phyloP scores from a whole-genome alignment of 1,140 invertebrate species.

The Sweltsa coloradensis region DNA sequence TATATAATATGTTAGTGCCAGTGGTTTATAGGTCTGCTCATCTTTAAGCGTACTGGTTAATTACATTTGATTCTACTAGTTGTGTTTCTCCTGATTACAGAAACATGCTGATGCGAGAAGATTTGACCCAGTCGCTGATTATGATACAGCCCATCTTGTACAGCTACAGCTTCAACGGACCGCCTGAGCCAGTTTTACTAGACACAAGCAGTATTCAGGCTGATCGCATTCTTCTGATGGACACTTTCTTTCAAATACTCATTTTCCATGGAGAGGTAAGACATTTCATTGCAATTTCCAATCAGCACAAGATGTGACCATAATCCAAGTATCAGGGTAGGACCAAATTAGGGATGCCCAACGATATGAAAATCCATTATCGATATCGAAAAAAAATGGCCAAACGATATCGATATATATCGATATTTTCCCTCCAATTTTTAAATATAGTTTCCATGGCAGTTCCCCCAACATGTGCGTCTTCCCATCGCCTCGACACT shows the following conservation, averaged over 20 bases:
- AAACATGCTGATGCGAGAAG: slow-evolving; percentile 94
- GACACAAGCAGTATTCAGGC: slow-evolving; percentile 96
- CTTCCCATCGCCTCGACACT: too few relatives aligned
- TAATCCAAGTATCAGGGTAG: too few relatives aligned
- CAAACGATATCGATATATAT: too few relatives aligned
- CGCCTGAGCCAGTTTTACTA: slow-evolving; percentile 91
- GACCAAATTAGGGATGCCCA: too few relatives aligned
- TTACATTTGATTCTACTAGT: slow-evolving; percentile 11
- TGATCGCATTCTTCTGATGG: slow-evolving; percentile 96
- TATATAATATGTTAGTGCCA: neutral
- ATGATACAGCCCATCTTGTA: slow-evolving; percentile 99
- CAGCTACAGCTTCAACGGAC: slow-evolving; percentile 95
- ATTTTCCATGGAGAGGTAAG: slow-evolving; percentile 97
- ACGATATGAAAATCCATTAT: too few relatives aligned
- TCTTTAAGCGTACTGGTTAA: slow-evolving; percentile 1
- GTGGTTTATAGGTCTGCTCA: slow-evolving; percentile 6
- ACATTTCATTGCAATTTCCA: neutral
- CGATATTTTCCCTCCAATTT: too few relatives aligned
- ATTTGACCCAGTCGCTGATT: slow-evolving; percentile 92
- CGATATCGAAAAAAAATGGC: too few relatives aligned
- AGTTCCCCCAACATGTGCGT: too few relatives aligned
- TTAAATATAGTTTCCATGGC: too few relatives aligned
- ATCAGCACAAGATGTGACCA: too few relatives aligned
- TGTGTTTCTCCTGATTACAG: slow-evolving; percentile 41
- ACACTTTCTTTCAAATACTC: slow-evolving; percentile 99